A percentile compares a stretch with the other conserved stretches of the same genome.
Evolutionary conservation across 2,888 invertebrate species (phyloP).

Genomic region (Cepaea hortensis): DNA sequence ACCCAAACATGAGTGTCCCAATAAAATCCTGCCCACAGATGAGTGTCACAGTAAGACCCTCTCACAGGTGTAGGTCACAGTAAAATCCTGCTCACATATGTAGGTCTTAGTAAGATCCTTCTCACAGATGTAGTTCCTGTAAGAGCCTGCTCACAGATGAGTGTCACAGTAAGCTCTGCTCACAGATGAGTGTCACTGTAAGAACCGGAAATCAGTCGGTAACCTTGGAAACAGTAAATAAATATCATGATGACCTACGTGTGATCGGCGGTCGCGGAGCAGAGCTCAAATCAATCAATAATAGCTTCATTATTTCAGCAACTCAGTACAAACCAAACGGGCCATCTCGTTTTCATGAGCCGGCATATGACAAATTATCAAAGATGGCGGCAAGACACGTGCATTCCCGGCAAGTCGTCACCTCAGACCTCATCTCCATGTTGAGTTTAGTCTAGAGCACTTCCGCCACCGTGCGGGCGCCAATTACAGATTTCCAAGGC

Average conservation of each 20-base stretch:
- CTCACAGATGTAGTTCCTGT: too few species aligned
- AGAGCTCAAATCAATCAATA: background rate
- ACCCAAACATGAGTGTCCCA: too few species aligned
- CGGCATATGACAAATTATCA: constrained; percentile 24
- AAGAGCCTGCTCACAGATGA: too few species aligned
- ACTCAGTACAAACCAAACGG: background rate
- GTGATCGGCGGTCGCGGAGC: background rate
- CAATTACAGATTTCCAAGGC: constrained; percentile 10
- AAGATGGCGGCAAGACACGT: constrained; percentile 22
- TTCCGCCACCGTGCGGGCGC: constrained; percentile 20
- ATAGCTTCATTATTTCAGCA: background rate
- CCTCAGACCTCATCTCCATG: constrained; percentile 28
- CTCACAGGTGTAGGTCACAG: too few species aligned
- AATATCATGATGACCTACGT: background rate
- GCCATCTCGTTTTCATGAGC: background rate
- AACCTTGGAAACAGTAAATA: background rate
- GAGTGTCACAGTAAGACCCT: too few species aligned
- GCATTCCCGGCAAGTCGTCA: constrained; percentile 3
- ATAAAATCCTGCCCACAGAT: too few species aligned
- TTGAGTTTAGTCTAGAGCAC: constrained; percentile 12
- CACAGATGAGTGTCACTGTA: too few species aligned
- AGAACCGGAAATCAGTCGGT: too few species aligned
- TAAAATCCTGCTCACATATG: too few species aligned
- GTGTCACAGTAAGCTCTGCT: too few species aligned
- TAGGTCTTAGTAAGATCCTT: too few species aligned